These are phyloP conservation scores for Fragum whitleyi DNA, from an alignment of 2,888 invertebrate genomes.

Conservation along the genomic window DNA sequence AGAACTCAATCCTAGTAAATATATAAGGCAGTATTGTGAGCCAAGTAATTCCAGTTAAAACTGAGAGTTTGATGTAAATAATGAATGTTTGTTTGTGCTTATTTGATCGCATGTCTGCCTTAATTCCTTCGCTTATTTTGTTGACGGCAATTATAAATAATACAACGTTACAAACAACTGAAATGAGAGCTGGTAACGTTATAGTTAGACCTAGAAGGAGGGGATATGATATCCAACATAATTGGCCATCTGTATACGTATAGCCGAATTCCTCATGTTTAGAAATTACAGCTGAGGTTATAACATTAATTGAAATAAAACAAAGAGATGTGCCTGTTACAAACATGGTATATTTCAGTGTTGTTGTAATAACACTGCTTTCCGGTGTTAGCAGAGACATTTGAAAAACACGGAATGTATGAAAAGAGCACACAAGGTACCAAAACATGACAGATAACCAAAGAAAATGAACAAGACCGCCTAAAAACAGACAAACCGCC, in stretches of 20 bases:
- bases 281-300: not conserved
- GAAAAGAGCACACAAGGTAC: slow-evolving; percentile 18
- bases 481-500: not conserved
- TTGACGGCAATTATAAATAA: slow-evolving; percentile 1
- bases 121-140: not conserved
- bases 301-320: not conserved
- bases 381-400: not conserved
- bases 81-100: slow-evolving; percentile 1
- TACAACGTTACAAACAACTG: slow-evolving; percentile 1
- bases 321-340: not conserved
- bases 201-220: not conserved
- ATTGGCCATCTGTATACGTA: not conserved
- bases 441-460: slow-evolving; percentile 8
- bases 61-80: slow-evolving; percentile 27
- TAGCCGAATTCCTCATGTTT: not conserved
- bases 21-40: not conserved
- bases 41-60: slow-evolving; percentile 21
- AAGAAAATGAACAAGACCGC: slow-evolving; percentile 1
- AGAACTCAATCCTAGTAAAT: not conserved
- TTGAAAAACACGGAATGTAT: slow-evolving; percentile 11
- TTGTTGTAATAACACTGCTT: not conserved
- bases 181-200: not conserved
- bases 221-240: slow-evolving; percentile 16
- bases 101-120: slow-evolving; percentile 1
- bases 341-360: slow-evolving; percentile 12